These are phyloP conservation scores for Plecturocebus donacophilus DNA, from an alignment of 2,113 vertebrate species.

Conservation along the genomic window DNA sequence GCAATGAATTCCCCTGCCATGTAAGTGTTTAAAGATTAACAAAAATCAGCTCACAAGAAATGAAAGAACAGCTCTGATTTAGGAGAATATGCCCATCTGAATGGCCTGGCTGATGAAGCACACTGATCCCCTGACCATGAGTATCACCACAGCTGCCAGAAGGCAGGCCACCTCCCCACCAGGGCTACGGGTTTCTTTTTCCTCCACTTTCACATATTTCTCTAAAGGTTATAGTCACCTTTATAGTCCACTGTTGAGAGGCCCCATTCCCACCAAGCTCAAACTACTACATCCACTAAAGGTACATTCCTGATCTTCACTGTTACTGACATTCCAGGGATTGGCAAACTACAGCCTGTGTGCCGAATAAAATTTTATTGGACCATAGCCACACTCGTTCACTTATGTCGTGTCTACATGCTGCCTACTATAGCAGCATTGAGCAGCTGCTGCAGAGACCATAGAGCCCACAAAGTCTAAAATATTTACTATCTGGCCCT, in stretches of 20 bases:
- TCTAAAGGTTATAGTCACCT: neutral
- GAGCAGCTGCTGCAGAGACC: neutral
- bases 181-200: neutral
- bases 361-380: neutral
- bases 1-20: neutral
- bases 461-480: neutral
- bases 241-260: neutral
- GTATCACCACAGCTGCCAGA: rapidly evolving
- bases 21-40: conserved; percentile 17
- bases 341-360: neutral
- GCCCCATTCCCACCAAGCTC: neutral
- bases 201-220: neutral
- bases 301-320: neutral
- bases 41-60: neutral
- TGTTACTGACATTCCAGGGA: neutral
- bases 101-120: neutral
- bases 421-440: neutral
- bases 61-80: neutral
- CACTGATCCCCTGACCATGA: rapidly evolving
- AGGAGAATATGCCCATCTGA: neutral
- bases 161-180: neutral
- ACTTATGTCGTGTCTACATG: neutral
- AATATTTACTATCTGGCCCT: neutral
- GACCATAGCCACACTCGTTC: neutral
- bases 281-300: neutral